A percentile compares a stretch with the other conserved stretches of the same genome.
phyloP scores from a whole-genome alignment of 2,888 invertebrate species.

The Coelopa pilipes region DNA sequence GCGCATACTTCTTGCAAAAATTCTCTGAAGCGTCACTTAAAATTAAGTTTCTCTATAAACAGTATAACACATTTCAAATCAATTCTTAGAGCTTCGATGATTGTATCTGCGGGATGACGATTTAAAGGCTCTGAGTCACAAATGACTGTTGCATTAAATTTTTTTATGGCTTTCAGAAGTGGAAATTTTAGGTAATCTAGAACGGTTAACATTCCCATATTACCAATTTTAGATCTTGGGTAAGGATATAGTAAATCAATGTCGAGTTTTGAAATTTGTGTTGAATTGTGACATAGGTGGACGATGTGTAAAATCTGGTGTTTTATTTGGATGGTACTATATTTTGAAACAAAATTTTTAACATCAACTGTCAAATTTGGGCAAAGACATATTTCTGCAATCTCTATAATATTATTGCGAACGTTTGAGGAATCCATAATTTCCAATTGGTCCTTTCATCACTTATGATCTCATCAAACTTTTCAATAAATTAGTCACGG shows the following conservation, averaged over 20 bases:
- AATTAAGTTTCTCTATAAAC: neutral
- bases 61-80: neutral
- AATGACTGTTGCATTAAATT: slow-evolving; percentile 32
- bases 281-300: slow-evolving; percentile 31
- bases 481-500: slow-evolving; percentile 32
- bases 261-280: no score
- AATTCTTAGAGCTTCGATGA: neutral
- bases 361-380: slow-evolving; percentile 26
- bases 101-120: neutral
- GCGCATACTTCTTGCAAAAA: neutral
- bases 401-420: slow-evolving; percentile 31
- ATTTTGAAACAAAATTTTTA: slow-evolving; percentile 27
- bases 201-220: no score
- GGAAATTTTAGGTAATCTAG: no score
- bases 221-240: no score
- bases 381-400: slow-evolving; percentile 37
- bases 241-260: no score
- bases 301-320: slow-evolving; percentile 21
- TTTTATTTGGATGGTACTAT: slow-evolving; percentile 28
- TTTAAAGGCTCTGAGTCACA: slow-evolving; percentile 22
- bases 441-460: slow-evolving; percentile 10
- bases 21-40: neutral
- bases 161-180: no score
- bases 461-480: slow-evolving; percentile 32
- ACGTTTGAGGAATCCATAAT: slow-evolving; percentile 23